These are phyloP conservation scores for Vesta saturnalis DNA, from an alignment of 2,888 invertebrate species.

Conservation along the genomic window DNA sequence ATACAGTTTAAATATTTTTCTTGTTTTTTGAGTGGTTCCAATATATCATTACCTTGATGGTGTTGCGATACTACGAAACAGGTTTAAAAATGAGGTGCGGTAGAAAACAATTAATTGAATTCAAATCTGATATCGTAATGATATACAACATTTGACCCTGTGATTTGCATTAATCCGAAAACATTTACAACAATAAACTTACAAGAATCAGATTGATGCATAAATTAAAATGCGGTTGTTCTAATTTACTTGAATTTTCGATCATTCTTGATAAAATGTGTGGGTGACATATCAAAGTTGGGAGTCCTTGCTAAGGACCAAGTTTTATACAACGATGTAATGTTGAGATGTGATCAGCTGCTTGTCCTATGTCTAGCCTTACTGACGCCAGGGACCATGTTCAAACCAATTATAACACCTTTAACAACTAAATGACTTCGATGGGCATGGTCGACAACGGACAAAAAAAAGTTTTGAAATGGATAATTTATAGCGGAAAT, in stretches of 20 bases:
- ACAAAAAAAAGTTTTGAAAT: constrained; percentile 37
- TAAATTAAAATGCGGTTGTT: background rate
- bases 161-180: constrained; percentile 14
- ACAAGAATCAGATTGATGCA: constrained; percentile 7
- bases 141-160: constrained; percentile 13
- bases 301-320: constrained; percentile 49
- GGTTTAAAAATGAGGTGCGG: constrained; percentile 31
- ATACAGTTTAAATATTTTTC: constrained; percentile 47
- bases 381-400: constrained; percentile 62
- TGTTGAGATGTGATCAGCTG: constrained; percentile 45
- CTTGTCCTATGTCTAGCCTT: constrained; percentile 57
- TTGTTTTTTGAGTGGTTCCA: constrained; percentile 41
- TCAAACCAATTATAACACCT: constrained; percentile 64
- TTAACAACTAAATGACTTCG: constrained; percentile 61
- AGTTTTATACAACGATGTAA: constrained; percentile 45
- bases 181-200: constrained; percentile 15
- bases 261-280: constrained; percentile 15
- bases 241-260: background rate
- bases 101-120: constrained; percentile 22
- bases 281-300: constrained; percentile 43
- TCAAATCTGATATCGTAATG: constrained; percentile 16
- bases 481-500: constrained; percentile 17
- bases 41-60: constrained; percentile 48
- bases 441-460: constrained; percentile 58
- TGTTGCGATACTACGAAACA: constrained; percentile 44